Evolutionary conservation across 2,113 vertebrate species (phyloP).

Genomic region (Platichthys stellatus): DNA sequence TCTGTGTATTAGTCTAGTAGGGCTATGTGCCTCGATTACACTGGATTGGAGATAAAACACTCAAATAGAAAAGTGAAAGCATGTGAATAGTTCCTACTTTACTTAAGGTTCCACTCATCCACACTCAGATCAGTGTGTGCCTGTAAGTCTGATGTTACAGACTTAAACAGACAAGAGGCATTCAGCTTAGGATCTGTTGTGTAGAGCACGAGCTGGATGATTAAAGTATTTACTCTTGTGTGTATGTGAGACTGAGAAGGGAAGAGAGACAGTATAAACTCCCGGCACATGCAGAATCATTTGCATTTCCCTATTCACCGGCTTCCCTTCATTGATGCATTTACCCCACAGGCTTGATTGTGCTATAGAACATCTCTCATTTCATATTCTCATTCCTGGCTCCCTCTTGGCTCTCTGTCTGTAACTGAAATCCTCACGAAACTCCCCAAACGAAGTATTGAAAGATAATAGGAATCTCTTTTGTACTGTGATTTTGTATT

Average conservation of each 20-base stretch:
- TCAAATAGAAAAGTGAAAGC: no score
- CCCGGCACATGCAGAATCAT: not conserved
- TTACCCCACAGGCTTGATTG: conserved; percentile 15
- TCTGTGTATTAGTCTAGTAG: no score
- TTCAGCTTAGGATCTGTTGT: no score
- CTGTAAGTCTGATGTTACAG: no score
- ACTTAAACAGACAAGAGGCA: no score
- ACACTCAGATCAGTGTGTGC: no score
- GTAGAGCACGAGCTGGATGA: no score
- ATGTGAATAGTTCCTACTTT: no score
- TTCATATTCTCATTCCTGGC: not conserved
- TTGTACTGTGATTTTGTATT: not conserved
- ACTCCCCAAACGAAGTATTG: not conserved
- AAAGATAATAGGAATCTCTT: not conserved
- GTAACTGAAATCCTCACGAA: not conserved
- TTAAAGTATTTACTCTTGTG: not conserved
- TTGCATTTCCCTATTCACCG: conserved; percentile 24
- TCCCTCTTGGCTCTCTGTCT: conserved; percentile 1
- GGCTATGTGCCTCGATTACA: no score
- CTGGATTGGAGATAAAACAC: no score
- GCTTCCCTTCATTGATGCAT: conserved; percentile 4
- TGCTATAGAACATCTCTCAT: not conserved
- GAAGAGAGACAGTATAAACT: not conserved
- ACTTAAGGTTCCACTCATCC: no score
- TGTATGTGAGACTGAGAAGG: not conserved